Evolutionary conservation across 1,140 invertebrate species (phyloP), one percentile per base, ranked within the genome.

Genomic region (Apis florea): DNA sequence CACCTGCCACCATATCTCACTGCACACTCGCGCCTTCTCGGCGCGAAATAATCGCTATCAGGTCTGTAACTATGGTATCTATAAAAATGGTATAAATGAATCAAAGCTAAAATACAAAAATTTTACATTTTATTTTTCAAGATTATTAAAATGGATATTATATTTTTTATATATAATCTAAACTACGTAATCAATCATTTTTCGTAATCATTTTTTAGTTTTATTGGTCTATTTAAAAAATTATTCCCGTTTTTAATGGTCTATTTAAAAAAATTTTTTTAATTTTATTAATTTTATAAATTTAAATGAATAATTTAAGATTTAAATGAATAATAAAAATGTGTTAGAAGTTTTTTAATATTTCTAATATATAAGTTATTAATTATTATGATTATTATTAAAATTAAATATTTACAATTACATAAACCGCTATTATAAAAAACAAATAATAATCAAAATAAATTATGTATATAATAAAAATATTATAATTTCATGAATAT

Each of bases 1-100:
- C 73, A 82, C 26, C 74, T 74, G 66, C 66, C 80, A 82, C 80
- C 74, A 74, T 63, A 58, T 77, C 72, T 56, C 56, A 54, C 56
- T 47, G 74, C 58, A 76, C 64, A 76, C 64, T 82, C 26, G 64
- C 54, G 73, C 79, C 47, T 75, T 73, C 64, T 49, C 72, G 79
- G 72, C 64, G 72, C 79, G 72, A 76, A 76, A 75, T 69, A 53
- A 21, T 69, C 47, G 15, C 63, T 19, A 26, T n/a, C 51, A 79
- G 70, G n/a, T 26, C 31, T 17, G 70, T n/a, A 73, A 51, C 58
- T 73, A 26, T 19, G 19, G 49, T 64, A 47, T 26, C 19, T 63
- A 26, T 40, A 26, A 2, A 15, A 24, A 15, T 15, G 13, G 31
- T 40, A 19, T 40, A 77, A 69, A 61, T 26, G 58, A 58, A n/a